Conservation (phyloP, 1,140 invertebrate genomes). For the Probaryconus sp. region DNA sequence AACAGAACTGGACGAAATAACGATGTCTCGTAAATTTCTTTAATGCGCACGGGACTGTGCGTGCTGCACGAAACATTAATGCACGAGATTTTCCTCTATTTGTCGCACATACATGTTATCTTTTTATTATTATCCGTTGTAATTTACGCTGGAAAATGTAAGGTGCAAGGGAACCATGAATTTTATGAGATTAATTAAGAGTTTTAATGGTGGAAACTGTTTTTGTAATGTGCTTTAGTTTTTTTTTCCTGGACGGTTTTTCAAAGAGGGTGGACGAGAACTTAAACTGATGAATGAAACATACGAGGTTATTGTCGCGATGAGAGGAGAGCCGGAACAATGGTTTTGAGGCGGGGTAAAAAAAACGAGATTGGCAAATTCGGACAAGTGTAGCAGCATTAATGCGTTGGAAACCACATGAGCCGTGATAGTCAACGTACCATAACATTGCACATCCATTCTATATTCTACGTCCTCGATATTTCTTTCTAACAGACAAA, state of each 20-base stretch:
- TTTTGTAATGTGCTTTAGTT: neutral
- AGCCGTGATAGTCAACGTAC: conserved; percentile 72
- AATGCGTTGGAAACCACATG: conserved; percentile 58
- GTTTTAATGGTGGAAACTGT: neutral
- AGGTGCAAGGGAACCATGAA: neutral
- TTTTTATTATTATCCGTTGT: conserved; percentile 19
- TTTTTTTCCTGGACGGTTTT: no score
- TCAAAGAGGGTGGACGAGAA: neutral
- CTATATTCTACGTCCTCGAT: conserved; percentile 36
- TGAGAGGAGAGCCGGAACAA: conserved; percentile 8
- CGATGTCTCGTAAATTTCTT: conserved; percentile 43
- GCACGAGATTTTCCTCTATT: conserved; percentile 18
- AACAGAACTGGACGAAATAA: conserved; percentile 58
- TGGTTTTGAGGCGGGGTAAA: conserved; percentile 11
- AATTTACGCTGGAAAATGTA: conserved; percentile 8
- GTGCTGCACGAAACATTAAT: conserved; percentile 31
- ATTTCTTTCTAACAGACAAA: conserved; percentile 43
- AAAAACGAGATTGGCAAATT: conserved; percentile 54
- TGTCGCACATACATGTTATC: conserved; percentile 17
- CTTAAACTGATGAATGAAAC: neutral
- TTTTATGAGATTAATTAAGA: conserved; percentile 14
- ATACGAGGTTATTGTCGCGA: neutral
- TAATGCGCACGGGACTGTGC: conserved; percentile 22
- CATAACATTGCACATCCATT: conserved; percentile 73
- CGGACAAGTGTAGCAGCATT: conserved; percentile 5